Percentiles rank a stretch among this genome's conserved stretches.
Evolutionary conservation across 2,888 invertebrate genomes (phyloP).

Genomic region (Opisthograptis luteolata): DNA sequence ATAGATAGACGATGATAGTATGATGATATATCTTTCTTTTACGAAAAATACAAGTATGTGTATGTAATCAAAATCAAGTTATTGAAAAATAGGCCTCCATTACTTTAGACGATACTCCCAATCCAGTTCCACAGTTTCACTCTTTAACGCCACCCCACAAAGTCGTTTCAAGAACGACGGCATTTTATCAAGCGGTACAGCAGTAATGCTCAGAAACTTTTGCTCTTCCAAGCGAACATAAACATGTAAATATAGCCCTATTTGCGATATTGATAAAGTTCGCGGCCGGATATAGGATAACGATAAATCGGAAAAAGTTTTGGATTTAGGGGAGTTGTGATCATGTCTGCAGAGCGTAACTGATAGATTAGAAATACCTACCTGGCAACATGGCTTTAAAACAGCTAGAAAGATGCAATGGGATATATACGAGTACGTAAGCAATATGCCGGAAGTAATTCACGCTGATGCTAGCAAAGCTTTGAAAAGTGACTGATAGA

Average conservation of each 20-base stretch:
- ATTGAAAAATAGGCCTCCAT: too few species aligned
- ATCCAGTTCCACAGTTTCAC: slow-evolving; percentile 26
- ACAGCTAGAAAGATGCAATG: too few species aligned
- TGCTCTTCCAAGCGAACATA: slow-evolving; percentile 37
- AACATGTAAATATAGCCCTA: slow-evolving; percentile 21
- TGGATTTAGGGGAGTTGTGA: background rate
- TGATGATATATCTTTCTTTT: too few species aligned
- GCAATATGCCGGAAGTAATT: too few species aligned
- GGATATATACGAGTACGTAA: too few species aligned
- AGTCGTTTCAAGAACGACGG: slow-evolving; percentile 55
- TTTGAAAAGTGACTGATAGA: too few species aligned
- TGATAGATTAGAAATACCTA: background rate
- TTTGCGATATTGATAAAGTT: slow-evolving; percentile 26
- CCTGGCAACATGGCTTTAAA: too few species aligned
- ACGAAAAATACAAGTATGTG: too few species aligned
- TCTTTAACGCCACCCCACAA: slow-evolving; percentile 43
- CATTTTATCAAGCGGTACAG: slow-evolving; percentile 54
- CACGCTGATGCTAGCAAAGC: too few species aligned
- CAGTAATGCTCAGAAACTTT: slow-evolving; percentile 52
- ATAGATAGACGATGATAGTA: too few species aligned
- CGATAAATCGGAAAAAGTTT: slow-evolving; percentile 7
- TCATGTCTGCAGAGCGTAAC: background rate
- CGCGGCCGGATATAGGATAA: slow-evolving; percentile 4
- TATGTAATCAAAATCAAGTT: too few species aligned
- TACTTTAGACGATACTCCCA: too few species aligned